Percentiles rank a stretch among this genome's conserved stretches.
Conservation (phyloP, 2,797 vertebrate species). For the Ctenochaetus hawaiiensis region DNA sequence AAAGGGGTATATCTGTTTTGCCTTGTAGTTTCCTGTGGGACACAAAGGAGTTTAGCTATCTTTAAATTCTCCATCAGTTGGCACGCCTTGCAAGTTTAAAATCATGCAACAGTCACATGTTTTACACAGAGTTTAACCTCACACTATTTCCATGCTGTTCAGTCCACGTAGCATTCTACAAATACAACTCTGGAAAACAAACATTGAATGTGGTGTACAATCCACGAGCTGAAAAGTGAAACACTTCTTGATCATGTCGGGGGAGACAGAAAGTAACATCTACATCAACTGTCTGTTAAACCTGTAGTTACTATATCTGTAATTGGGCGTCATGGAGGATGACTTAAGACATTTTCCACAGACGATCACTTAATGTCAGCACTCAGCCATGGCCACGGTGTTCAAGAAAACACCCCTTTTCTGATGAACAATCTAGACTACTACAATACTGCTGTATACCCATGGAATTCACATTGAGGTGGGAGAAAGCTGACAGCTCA, state of each 20-base stretch:
- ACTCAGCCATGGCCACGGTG: slow-evolving; percentile 53
- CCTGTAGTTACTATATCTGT: slow-evolving; percentile 58
- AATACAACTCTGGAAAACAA: slow-evolving; percentile 63
- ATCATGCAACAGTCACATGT: slow-evolving; percentile 82
- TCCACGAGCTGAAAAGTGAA: slow-evolving; percentile 68
- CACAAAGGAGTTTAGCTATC: slow-evolving; percentile 7
- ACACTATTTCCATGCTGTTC: slow-evolving; percentile 80
- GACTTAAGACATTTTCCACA: slow-evolving; percentile 57
- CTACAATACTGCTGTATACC: slow-evolving; percentile 87
- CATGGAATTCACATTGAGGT: slow-evolving; percentile 85
- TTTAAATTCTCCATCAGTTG: slow-evolving; percentile 37
- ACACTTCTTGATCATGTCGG: slow-evolving; percentile 50
- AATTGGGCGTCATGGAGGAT: slow-evolving; percentile 55
- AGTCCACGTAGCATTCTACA: slow-evolving; percentile 64
- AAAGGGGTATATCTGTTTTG: slow-evolving; percentile 8
- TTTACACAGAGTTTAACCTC: slow-evolving; percentile 75
- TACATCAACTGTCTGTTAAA: slow-evolving; percentile 54
- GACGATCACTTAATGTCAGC: slow-evolving; percentile 57
- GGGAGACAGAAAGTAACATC: slow-evolving; percentile 47
- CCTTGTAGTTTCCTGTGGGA: slow-evolving; percentile 19
- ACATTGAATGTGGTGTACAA: slow-evolving; percentile 64
- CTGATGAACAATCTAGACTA: slow-evolving; percentile 70
- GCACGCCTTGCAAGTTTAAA: slow-evolving; percentile 67
- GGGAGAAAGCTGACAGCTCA: slow-evolving; percentile 78
- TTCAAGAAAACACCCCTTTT: slow-evolving; percentile 54